A percentile compares a stretch with the other conserved stretches of the same genome.
These are phyloP conservation scores for Ancistrus triradiatus DNA, from an alignment of 2,113 vertebrate genomes.

Conservation along the genomic window DNA sequence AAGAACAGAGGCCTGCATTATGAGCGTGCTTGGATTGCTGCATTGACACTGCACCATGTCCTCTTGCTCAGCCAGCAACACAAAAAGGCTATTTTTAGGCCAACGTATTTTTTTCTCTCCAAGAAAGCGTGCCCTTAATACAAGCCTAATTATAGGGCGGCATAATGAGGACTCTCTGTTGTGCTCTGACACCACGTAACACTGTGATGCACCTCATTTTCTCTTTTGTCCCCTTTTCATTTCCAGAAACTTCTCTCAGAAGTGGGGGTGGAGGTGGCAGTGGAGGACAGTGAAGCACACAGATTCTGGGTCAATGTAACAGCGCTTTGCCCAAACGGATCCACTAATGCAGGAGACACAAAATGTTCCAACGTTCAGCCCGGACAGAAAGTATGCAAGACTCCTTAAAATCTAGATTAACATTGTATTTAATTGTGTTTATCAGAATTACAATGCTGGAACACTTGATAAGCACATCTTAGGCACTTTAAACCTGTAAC, in stretches of 20 bases:
- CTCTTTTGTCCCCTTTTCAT: constrained; percentile 13
- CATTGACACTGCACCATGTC: constrained; percentile 52
- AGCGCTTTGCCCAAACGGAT: constrained; percentile 85
- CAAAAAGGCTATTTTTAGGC: constrained; percentile 49
- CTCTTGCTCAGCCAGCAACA: constrained; percentile 48
- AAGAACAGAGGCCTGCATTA: constrained; percentile 64
- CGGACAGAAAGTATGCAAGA: constrained; percentile 78
- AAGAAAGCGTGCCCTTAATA: constrained; percentile 39
- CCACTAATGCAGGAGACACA: constrained; percentile 66
- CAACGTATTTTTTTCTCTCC: constrained; percentile 31
- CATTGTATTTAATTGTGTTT: no score
- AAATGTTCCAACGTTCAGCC: constrained; percentile 84
- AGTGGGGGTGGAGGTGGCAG: constrained; percentile 78
- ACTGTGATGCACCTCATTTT: no score
- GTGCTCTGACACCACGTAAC: constrained; percentile 21
- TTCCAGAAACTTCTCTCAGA: constrained; percentile 84
- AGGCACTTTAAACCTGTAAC: no score
- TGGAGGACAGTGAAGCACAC: constrained; percentile 80
- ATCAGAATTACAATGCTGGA: no score
- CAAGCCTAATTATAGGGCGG: constrained; percentile 28
- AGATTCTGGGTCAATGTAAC: constrained; percentile 82
- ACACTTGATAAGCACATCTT: no score
- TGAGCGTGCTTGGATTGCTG: constrained; percentile 51
- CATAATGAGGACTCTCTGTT: constrained; percentile 49
- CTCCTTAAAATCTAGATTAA: background rate